Conservation (phyloP, 2,797 vertebrate species). For the Masticophis lateralis region DNA sequence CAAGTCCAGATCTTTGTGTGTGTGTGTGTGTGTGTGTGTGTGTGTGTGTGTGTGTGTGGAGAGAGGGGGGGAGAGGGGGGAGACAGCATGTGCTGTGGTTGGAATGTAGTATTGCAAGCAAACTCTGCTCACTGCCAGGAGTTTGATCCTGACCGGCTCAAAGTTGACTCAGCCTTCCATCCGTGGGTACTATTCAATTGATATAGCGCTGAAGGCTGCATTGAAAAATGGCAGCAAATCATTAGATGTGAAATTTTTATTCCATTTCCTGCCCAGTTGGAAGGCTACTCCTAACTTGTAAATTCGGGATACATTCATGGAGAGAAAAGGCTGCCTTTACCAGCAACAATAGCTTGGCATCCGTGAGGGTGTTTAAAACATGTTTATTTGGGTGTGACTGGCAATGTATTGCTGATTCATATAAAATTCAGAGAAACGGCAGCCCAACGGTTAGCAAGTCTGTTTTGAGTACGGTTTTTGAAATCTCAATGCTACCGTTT, state of each 20-base stretch:
- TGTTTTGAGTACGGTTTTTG: constrained; percentile 36
- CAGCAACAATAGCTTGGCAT: background rate
- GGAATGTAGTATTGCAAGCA: too few species aligned
- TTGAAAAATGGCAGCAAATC: background rate
- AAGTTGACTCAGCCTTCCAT: too few species aligned
- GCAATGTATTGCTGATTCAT: constrained; percentile 51
- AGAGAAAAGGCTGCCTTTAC: background rate
- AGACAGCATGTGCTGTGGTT: too few species aligned
- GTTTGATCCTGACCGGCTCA: too few species aligned
- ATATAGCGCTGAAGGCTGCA: background rate
- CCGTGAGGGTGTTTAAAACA: constrained; percentile 31
- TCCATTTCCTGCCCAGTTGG: background rate
- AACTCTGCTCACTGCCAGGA: too few species aligned
- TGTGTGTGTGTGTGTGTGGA: too few species aligned
- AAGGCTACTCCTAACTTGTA: background rate
- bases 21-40: too few species aligned
- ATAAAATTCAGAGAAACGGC: constrained; percentile 53
- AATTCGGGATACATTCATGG: background rate
- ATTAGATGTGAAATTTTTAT: background rate
- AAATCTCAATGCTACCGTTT: constrained; percentile 25
- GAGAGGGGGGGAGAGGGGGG: too few species aligned
- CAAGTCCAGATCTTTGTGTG: background rate
- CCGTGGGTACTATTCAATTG: background rate
- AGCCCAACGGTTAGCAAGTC: constrained; percentile 50
- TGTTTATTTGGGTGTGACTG: constrained; percentile 51